Evolutionary conservation across 2,888 invertebrate genomes (phyloP).

Genomic region (Cryptosula pallasiana): DNA sequence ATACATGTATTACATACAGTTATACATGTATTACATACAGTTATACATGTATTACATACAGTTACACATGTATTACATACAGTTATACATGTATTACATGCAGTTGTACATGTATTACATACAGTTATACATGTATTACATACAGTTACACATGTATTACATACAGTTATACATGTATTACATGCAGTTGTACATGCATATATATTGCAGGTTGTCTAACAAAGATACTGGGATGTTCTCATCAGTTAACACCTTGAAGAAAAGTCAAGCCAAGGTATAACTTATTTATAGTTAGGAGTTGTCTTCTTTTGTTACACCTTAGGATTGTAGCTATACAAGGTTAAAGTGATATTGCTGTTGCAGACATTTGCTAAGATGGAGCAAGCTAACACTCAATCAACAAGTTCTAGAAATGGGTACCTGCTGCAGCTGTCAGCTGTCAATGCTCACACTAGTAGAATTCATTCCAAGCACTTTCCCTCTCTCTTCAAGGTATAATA

Average conservation of each 20-base stretch:
- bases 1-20: too few relatives aligned
- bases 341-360: background rate
- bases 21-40: too few relatives aligned
- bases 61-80: too few relatives aligned
- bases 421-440: conserved; percentile 82
- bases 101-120: too few relatives aligned
- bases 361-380: conserved; percentile 13
- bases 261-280: conserved; percentile 95
- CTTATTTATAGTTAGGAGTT: too few relatives aligned
- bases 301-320: too few relatives aligned
- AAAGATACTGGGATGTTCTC: conserved; percentile 95
- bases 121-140: too few relatives aligned
- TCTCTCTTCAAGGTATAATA: conserved; percentile 71
- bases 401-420: conserved; percentile 90
- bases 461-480: conserved; percentile 86
- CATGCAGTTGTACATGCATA: too few relatives aligned
- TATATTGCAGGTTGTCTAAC: conserved; percentile 65
- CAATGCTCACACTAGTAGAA: conserved; percentile 85
- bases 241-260: conserved; percentile 89
- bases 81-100: too few relatives aligned
- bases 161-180: too few relatives aligned
- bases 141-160: too few relatives aligned
- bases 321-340: background rate
- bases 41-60: too few relatives aligned
- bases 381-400: conserved; percentile 75